phyloP scores from a whole-genome alignment of 1,140 invertebrate species.

The Dendrolimus punctatus region DNA sequence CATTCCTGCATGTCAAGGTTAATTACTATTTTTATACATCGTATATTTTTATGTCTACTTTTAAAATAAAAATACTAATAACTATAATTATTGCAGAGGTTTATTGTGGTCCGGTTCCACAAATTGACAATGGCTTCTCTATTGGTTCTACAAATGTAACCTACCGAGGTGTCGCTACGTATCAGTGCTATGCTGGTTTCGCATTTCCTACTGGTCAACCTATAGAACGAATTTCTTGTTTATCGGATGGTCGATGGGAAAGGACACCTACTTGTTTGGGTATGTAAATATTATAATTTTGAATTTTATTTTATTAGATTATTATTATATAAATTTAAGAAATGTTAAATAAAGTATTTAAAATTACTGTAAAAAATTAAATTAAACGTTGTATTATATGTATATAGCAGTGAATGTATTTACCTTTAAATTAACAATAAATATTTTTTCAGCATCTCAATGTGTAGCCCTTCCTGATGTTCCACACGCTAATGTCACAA shows the following conservation, averaged over 20 bases:
- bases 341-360: too few species aligned
- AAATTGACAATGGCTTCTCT: slow-evolving; percentile 97
- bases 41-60: too few species aligned
- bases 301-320: slow-evolving; percentile 1
- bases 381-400: not conserved
- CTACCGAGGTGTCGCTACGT: slow-evolving; percentile 92
- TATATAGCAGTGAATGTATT: slow-evolving; percentile 1
- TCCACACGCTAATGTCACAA: slow-evolving; percentile 87
- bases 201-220: slow-evolving; percentile 91
- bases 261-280: slow-evolving; percentile 91
- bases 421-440: slow-evolving; percentile 12
- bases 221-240: slow-evolving; percentile 91
- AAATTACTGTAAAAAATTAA: too few species aligned
- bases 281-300: slow-evolving; percentile 43
- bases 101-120: slow-evolving; percentile 96
- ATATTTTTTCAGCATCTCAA: slow-evolving; percentile 82
- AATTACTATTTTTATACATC: slow-evolving; percentile 6
- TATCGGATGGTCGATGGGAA: slow-evolving; percentile 92
- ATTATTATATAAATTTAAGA: slow-evolving; percentile 7
- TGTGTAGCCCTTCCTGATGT: slow-evolving; percentile 93
- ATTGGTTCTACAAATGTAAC: slow-evolving; percentile 96
- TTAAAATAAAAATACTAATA: not conserved
- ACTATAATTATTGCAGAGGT: slow-evolving; percentile 78
- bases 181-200: slow-evolving; percentile 97
- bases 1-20: slow-evolving; percentile 95